Evolutionary conservation across 2,797 vertebrate genomes (phyloP), one percentile per base, ranked within the genome.

Genomic region (Pelobates cultripes): DNA sequence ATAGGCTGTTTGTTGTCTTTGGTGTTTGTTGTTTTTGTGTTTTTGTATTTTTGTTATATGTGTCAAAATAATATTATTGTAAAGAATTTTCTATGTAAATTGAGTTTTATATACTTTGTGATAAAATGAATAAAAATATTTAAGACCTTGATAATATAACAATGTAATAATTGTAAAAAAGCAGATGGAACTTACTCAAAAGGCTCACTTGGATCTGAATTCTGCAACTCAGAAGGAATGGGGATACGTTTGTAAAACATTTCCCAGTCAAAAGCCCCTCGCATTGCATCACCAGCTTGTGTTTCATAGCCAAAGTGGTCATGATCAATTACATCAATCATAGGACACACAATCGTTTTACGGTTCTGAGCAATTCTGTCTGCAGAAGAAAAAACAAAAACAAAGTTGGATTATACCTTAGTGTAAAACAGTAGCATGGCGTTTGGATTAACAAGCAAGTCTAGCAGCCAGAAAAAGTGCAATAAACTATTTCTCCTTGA

Each of bases 161-260:
- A 28, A 28, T 28, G 1, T 28, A 28, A 28, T 28, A 28, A 28
- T 28, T 28, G 28, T 28, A 1, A 28, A 28, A 28, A 28, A 28
- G 28, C 28, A 28, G 28, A 28, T 28, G 28, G 28, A 70, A 96
- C 96, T 96, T 89, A 98, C 97, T 97, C 94, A 64, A 98, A 98
- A 2, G 97, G 96, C 79, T 97, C 96, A 3, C 97, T 99, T 88
- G 94, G 93, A 89, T 99, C 97, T 3, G 84, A 78, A 75, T 95
- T 96, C 91, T 96, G 95, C 77, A 99, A 86, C 84, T 96, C 93
- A 0, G 93, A 7, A 12, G 97, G 97, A 86, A 99, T 98, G 1
- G 97, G 97, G 85, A 99, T 97, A 72, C 97, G 94, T 82, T 99
- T 99, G 92, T 99, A 99, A 91, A 95, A 98, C 97, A 99, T 98